Evolutionary conservation across 2,113 vertebrate genomes (phyloP).

Genomic region (Chrysochloris asiatica): DNA sequence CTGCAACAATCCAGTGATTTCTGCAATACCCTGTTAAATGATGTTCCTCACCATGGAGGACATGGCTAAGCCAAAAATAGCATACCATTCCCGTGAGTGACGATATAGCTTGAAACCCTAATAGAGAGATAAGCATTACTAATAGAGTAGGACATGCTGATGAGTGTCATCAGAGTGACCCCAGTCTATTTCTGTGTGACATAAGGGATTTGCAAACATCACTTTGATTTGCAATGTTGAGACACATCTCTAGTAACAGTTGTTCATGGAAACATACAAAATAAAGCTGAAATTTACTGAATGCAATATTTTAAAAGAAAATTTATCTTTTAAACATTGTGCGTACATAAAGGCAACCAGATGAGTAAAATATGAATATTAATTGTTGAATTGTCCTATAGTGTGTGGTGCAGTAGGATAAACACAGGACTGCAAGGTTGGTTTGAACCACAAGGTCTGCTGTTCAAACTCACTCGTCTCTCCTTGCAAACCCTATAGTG

Average conservation of each 20-base stretch:
- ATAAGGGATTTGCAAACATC: neutral
- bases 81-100: fast-evolving
- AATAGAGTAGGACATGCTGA: neutral
- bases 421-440: no score
- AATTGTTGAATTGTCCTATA: neutral
- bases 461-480: no score
- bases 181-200: neutral
- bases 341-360: neutral
- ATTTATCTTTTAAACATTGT: neutral
- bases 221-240: neutral
- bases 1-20: neutral
- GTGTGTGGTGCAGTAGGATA: no score
- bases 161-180: neutral
- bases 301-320: neutral
- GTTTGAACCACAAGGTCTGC: no score
- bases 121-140: neutral
- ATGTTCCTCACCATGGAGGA: neutral
- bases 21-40: neutral
- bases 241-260: neutral
- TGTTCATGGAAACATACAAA: neutral
- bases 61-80: neutral
- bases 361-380: neutral
- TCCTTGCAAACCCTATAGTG: no score
- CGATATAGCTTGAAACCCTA: neutral
- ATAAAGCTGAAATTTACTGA: neutral